Conservation (phyloP, 2,797 vertebrate genomes). For the Mallotus villosus region DNA sequence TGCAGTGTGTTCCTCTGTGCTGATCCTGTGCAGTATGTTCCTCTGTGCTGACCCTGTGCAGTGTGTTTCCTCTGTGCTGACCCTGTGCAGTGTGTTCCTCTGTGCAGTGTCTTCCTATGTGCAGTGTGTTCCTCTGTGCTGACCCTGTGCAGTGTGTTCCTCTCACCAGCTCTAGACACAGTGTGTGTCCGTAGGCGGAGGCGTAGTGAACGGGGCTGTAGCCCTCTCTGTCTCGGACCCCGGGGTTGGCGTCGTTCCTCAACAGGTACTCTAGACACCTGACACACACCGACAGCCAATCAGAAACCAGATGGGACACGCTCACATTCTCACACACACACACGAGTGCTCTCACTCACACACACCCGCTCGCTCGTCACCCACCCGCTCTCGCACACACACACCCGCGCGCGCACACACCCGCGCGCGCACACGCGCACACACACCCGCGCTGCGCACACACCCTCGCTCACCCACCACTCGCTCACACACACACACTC, state of each 20-base stretch:
- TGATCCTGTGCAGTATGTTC: background rate
- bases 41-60: slow-evolving; percentile 42
- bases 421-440: background rate
- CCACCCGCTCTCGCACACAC: no score
- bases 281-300: slow-evolving; percentile 7
- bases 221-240: slow-evolving; percentile 90
- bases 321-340: no score
- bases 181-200: slow-evolving; percentile 90
- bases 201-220: slow-evolving; percentile 95
- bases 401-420: no score
- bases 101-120: slow-evolving; percentile 39
- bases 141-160: slow-evolving; percentile 1
- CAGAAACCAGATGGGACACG: background rate
- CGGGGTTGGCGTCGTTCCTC: slow-evolving; percentile 92
- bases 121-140: slow-evolving; percentile 38
- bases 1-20: slow-evolving; percentile 37
- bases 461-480: no score
- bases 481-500: background rate
- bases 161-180: slow-evolving; percentile 93
- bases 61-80: slow-evolving; percentile 39
- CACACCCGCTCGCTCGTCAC: no score
- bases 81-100: slow-evolving; percentile 27
- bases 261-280: slow-evolving; percentile 97
- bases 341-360: no score
- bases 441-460: background rate